Percentiles rank a stretch among this genome's conserved stretches.
These are phyloP conservation scores for Microchirus variegatus DNA, from an alignment of 2,797 vertebrate species.

Conservation along the genomic window DNA sequence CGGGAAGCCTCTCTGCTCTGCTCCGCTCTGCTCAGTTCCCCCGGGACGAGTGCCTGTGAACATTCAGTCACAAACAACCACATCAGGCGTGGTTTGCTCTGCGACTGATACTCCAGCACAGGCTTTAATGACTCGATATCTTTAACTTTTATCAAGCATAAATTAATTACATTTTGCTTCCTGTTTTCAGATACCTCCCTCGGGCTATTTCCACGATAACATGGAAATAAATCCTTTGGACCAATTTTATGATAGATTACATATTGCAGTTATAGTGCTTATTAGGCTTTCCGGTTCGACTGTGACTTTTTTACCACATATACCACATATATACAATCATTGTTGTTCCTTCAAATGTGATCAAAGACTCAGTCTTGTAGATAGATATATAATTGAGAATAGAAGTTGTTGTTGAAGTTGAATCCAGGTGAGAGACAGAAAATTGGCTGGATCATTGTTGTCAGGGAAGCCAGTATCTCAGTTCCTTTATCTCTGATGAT, in stretches of 20 bases:
- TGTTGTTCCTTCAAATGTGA: too few relatives aligned
- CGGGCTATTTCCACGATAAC: slow-evolving; percentile 15
- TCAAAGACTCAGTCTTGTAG: too few relatives aligned
- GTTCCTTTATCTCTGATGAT: too few relatives aligned
- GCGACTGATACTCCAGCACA: slow-evolving; percentile 26
- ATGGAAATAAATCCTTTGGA: slow-evolving; percentile 2
- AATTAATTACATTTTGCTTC: slow-evolving; percentile 10
- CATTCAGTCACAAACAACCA: slow-evolving; percentile 56
- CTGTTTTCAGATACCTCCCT: slow-evolving; percentile 5
- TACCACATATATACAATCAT: too few relatives aligned
- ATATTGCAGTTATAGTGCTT: too few relatives aligned
- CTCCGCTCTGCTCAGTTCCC: slow-evolving; percentile 42
- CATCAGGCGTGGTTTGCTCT: slow-evolving; percentile 31
- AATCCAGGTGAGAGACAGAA: too few relatives aligned
- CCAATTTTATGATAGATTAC: neutral
- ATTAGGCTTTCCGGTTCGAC: too few relatives aligned
- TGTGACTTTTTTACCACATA: too few relatives aligned
- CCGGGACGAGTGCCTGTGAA: slow-evolving; percentile 49
- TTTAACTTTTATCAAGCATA: slow-evolving; percentile 19
- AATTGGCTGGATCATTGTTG: too few relatives aligned
- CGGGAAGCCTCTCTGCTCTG: slow-evolving; percentile 37
- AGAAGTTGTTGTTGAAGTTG: too few relatives aligned
- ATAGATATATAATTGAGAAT: too few relatives aligned
- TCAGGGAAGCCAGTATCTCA: too few relatives aligned
- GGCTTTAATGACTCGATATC: slow-evolving; percentile 42